Base-by-base conservation (phyloP, 92 coral and sea anemone species). In the Desmophyllum pertusum region DNA sequence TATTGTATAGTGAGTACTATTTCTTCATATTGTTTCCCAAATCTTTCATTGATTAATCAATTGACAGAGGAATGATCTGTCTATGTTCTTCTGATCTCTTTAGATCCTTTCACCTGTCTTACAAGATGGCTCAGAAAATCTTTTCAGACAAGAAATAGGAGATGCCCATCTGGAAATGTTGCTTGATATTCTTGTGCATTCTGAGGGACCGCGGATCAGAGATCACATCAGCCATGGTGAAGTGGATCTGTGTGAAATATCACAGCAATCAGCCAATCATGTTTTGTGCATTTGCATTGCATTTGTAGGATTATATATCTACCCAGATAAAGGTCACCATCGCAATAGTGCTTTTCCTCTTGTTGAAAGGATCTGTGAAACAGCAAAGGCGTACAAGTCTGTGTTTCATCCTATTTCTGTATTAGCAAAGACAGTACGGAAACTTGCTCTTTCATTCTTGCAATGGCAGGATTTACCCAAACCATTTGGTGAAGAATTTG, bases 181-280 rank as follows among this genome's bases (percentile, higher is more conserved):
- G 57, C 92, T 93, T 63, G 98, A 96, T 80, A 39, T 94, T 38
- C 93, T 96, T 66, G 98, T 92, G 23, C 95, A 96, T 64, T 79
- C 87, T 9, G 98, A 94, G 57, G 98, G 98, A 39, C 98, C 98
- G 65, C 81, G 98, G 53, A 66, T 94, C 8, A 84, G 98, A 63
- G 98, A 96, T 72, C 96, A 86, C 74, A 66, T 96, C 52, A 94
- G 98, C 52, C 98, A 96, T 85, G 98, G 98, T 33, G 98, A 96
- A 82, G 87, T 92, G 51, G 81, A 92, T 52, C 79, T 94, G 62
- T 19, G 15, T 31, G 30, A 72, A 23, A 69, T 96, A 39, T 88
- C 98, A 36, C 81, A 83, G 75, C 88, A 81, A 48, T 75, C 85
- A 8, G 95, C 98, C 51, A 92, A 88, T 73, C 98, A 96, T 46